Evolutionary conservation across 1,140 invertebrate species (phyloP), one percentile per base, ranked within the genome.

Genomic region (Onthophagus taurus): DNA sequence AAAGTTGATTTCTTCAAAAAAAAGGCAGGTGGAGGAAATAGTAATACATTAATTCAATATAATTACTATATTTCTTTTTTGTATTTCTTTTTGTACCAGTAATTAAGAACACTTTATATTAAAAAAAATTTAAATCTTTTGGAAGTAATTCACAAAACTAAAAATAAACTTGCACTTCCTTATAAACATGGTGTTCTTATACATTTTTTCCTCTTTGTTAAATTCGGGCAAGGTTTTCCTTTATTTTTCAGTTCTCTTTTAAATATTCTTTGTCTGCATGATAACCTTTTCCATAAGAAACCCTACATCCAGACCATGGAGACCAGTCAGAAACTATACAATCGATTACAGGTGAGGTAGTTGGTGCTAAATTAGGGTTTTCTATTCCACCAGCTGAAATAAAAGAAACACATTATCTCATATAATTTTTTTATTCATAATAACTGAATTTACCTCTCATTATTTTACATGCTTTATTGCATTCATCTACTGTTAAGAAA

Each of bases 401-500:
- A n/a, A n/a, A n/a, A n/a, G n/a, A n/a, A n/a, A n/a, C n/a, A n/a
- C n/a, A n/a, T n/a, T n/a, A n/a, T n/a, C n/a, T n/a, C 24, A 26
- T 26, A 26, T 12, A 36, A 18, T 14, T 29, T 13, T 19, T 48
- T 43, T 9, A n/a, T 26, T 31, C 6, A 6, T n/a, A n/a, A n/a
- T n/a, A n/a, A n/a, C n/a, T n/a, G n/a, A n/a, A n/a, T n/a, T 55
- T 47, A 72, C 72, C 72, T 44, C 71, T 69, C 14, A 81, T 66
- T 14, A 74, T 63, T 4, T 65, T 60, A 51, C 89, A 93, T n/a
- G 78, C 77, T 45, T 72, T 71, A 31, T 72, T 72, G 59, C 89
- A 93, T 54, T 92, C 85, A 20, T 80, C 72, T 26, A 76, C 72
- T 2, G 77, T 81, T 39, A 82, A 67, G 68, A 92, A 94, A 67